Evolutionary conservation across 2,888 invertebrate species (phyloP).

Genomic region (Phymatocera aterrima): DNA sequence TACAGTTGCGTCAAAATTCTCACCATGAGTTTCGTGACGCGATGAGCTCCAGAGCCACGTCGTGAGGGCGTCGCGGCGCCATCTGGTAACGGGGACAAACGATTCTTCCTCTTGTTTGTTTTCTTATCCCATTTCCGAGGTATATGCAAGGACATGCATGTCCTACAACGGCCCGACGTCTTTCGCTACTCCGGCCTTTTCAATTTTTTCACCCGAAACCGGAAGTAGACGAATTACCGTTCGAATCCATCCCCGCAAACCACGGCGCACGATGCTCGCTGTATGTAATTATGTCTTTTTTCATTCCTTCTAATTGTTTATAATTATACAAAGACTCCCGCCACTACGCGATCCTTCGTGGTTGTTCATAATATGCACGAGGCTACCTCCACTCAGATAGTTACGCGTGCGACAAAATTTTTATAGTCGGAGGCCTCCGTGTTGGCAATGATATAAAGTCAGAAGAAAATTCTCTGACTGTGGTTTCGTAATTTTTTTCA

Average conservation of each 20-base stretch:
- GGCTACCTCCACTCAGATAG: neutral
- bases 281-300: conserved; percentile 16
- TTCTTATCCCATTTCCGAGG: neutral
- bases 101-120: neutral
- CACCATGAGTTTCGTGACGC: conserved; percentile 30
- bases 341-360: neutral
- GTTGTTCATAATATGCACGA: neutral
- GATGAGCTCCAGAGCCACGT: conserved; percentile 24
- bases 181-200: neutral
- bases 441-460: neutral
- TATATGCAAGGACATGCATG: neutral
- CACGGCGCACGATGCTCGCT: conserved; percentile 3
- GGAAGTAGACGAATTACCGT: conserved; percentile 27
- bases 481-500: too few relatives aligned
- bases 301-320: conserved; percentile 28
- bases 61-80: conserved; percentile 32
- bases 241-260: conserved; percentile 14
- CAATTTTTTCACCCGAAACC: neutral
- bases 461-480: too few relatives aligned
- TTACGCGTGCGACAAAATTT: conserved; percentile 31
- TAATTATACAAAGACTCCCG: conserved; percentile 27
- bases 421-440: neutral
- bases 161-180: neutral
- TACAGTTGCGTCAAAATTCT: conserved; percentile 39
- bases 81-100: conserved; percentile 26